Base-by-base conservation (phyloP, 2,797 vertebrate species). In the Schizopygopsis malacanthus region DNA sequence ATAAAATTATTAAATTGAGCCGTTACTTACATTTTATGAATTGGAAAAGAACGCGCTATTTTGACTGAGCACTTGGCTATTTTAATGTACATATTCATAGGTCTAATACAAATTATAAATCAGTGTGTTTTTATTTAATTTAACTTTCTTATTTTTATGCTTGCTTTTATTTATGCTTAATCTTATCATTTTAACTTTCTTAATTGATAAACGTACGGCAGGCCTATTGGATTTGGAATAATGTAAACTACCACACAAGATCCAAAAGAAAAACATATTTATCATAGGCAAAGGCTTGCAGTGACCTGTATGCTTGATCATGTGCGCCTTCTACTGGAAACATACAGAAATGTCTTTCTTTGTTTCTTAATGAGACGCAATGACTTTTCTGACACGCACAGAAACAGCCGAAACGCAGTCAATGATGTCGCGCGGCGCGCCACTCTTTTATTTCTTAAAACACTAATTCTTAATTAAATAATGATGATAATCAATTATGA, bases 241-340 rank as follows among this genome's bases (percentile, higher is more conserved):
- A 80, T 71, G 47, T 43, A 84, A 69, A 84, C 61, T 54, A 41
- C 45, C 59, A 79, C 78, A 88, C 18, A 82, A 72, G 52, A 22
- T 75, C 7, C 43, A 54, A 16, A 80, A 85, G 56, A 69, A 65
- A 85, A 85, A 87, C 54, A 82, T 69, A 79, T 80, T 83, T 85
- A 85, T 86, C 81, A 79, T 73, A 76, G 52, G 79, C 25, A 80
- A 47, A 72, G 77, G 37, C 73, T 67, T 54, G 71, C 22, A 70
- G 71, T 69, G 77, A 25, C 18, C 78, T 59, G 37, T 61, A 81
- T 91, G 89, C 93, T 96, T 95, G 93, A 94, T 95, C 96, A 95
- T 95, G 95, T 95, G 96, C 96, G 97, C 98, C 98, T 97, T 94
- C 98, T 99, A 95, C 97, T 95, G 98, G 97, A 91, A 39, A 70